Conservation (phyloP, 2,113 vertebrate species). For the Puma concolor region DNA sequence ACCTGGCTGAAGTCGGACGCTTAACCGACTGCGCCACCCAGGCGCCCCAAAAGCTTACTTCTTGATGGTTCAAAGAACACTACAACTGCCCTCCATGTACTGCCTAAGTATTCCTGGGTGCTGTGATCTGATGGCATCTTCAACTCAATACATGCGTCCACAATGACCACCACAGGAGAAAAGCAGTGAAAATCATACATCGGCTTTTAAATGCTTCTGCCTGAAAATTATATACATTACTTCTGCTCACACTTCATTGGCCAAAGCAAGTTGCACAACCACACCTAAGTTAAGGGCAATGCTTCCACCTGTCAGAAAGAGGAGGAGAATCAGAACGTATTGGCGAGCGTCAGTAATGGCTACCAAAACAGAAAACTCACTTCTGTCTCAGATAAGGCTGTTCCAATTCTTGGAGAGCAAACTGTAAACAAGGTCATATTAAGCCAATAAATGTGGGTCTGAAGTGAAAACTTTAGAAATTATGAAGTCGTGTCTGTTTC, state of each 20-base stretch:
- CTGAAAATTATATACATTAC: background rate
- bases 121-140: background rate
- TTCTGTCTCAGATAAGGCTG: background rate
- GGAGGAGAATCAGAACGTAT: background rate
- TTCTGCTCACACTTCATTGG: constrained; percentile 26
- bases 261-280: background rate
- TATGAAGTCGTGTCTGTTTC: background rate
- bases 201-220: background rate
- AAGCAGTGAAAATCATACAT: background rate
- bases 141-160: background rate
- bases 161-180: background rate
- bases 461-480: background rate
- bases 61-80: background rate
- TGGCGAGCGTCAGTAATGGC: background rate
- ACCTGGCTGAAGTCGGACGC: no score
- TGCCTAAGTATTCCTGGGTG: background rate
- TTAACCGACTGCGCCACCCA: no score
- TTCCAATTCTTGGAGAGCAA: background rate
- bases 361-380: background rate
- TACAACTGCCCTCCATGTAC: background rate
- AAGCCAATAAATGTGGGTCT: background rate
- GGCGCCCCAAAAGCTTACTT: background rate
- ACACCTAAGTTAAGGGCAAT: background rate
- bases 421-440: background rate
- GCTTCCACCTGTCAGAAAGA: background rate